Evolutionary conservation across 2,797 vertebrate species (phyloP).

Genomic region (Cichlasoma orientale): DNA sequence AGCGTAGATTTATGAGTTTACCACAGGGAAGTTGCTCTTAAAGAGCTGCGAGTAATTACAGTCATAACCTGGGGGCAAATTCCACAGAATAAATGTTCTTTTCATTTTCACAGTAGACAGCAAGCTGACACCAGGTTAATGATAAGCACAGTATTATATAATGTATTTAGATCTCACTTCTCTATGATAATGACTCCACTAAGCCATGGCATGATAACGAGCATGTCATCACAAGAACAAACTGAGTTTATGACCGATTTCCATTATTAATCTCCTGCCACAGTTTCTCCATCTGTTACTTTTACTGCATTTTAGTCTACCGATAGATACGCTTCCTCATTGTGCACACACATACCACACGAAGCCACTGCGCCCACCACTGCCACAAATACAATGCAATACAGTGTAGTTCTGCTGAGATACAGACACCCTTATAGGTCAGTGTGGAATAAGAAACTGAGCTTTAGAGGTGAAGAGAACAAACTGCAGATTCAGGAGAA

Average conservation of each 20-base stretch:
- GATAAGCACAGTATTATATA: not conserved
- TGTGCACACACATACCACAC: not conserved
- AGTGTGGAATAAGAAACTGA: too few relatives aligned
- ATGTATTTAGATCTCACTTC: not conserved
- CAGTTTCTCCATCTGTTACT: slow-evolving; percentile 5
- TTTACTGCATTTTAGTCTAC: not conserved
- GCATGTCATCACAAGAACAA: not conserved
- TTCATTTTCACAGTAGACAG: not conserved
- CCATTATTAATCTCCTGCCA: not conserved
- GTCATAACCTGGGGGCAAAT: not conserved
- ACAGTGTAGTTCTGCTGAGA: too few relatives aligned
- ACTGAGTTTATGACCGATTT: slow-evolving; percentile 7
- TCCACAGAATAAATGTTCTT: not conserved
- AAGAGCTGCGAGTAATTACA: not conserved
- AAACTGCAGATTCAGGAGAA: too few relatives aligned
- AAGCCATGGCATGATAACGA: not conserved
- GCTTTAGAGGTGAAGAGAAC: too few relatives aligned
- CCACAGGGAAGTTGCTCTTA: not conserved
- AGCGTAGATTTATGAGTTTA: not conserved
- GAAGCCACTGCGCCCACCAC: too few relatives aligned
- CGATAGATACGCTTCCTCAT: not conserved
- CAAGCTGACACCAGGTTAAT: not conserved
- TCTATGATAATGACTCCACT: not conserved
- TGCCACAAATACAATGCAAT: too few relatives aligned
- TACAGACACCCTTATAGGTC: too few relatives aligned